Percentiles rank a stretch among this genome's conserved stretches.
These are phyloP conservation scores for Spheniscus mendiculus DNA, from an alignment of 2,113 vertebrate genomes.

Conservation along the genomic window DNA sequence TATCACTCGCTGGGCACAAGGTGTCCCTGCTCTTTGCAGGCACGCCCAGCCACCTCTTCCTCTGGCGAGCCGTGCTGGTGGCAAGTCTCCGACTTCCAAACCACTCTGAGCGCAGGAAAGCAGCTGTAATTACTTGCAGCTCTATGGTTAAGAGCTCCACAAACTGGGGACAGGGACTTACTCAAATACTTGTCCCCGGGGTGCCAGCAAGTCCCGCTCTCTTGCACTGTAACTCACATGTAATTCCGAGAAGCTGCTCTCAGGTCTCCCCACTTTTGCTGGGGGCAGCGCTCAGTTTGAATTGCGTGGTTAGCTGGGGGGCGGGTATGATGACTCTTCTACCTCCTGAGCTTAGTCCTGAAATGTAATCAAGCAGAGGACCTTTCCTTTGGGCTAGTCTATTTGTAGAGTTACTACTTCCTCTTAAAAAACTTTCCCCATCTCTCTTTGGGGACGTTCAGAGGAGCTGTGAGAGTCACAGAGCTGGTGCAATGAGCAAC, in stretches of 20 bases:
- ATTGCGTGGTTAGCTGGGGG: accelerated
- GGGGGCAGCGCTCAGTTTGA: background rate
- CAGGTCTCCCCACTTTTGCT: accelerated
- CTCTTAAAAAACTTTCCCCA: background rate
- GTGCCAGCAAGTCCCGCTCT: background rate
- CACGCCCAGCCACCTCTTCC: background rate
- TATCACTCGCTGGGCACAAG: background rate
- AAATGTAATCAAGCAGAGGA: background rate
- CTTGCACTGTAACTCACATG: background rate
- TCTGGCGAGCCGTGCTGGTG: background rate
- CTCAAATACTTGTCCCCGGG: background rate
- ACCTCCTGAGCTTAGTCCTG: background rate
- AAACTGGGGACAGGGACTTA: background rate
- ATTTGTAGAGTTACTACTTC: background rate
- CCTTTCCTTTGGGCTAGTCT: background rate
- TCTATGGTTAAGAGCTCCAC: background rate
- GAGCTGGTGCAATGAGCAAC: background rate
- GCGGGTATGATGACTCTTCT: background rate
- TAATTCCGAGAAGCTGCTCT: background rate
- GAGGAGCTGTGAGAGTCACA: background rate
- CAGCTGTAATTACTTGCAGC: background rate
- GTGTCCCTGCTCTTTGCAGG: background rate
- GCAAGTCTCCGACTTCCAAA: background rate
- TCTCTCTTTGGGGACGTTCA: background rate
- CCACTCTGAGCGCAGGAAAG: accelerated